These are phyloP conservation scores for Lerema accius DNA, from an alignment of 1,140 invertebrate species.

Conservation along the genomic window DNA sequence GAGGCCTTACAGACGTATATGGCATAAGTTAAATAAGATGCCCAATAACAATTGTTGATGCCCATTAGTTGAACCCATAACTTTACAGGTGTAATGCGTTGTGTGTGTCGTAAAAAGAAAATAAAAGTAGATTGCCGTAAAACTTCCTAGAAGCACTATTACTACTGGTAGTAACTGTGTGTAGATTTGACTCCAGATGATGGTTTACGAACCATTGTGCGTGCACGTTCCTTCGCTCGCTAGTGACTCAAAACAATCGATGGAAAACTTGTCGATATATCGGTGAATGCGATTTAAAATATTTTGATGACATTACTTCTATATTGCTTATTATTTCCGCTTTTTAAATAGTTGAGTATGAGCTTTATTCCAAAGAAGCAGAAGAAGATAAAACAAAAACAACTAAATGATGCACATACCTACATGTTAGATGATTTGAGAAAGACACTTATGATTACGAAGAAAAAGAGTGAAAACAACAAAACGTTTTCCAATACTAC, in stretches of 20 bases:
- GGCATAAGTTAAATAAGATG: no score
- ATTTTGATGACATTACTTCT: no score
- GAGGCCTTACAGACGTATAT: no score
- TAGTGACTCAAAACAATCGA: conserved; percentile 16
- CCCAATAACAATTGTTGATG: not conserved
- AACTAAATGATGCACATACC: no score
- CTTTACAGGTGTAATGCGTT: not conserved
- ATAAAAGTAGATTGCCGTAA: conserved; percentile 31
- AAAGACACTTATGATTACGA: no score
- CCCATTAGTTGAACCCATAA: not conserved
- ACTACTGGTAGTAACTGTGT: conserved; percentile 20
- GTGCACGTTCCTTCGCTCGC: conserved; percentile 18
- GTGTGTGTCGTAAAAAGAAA: not conserved
- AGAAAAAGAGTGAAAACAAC: no score
- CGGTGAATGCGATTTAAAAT: not conserved
- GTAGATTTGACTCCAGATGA: conserved; percentile 20
- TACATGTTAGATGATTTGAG: no score
- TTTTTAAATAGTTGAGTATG: no score
- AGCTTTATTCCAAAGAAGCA: no score
- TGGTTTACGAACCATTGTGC: conserved; percentile 41
- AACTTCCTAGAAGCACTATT: conserved; percentile 20
- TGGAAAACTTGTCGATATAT: conserved; percentile 14
- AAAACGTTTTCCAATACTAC: no score
- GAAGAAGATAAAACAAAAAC: no score
- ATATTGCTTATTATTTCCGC: no score